phyloP scores from a whole-genome alignment of 2,113 vertebrate species.

The Mystacornis crossleyi region DNA sequence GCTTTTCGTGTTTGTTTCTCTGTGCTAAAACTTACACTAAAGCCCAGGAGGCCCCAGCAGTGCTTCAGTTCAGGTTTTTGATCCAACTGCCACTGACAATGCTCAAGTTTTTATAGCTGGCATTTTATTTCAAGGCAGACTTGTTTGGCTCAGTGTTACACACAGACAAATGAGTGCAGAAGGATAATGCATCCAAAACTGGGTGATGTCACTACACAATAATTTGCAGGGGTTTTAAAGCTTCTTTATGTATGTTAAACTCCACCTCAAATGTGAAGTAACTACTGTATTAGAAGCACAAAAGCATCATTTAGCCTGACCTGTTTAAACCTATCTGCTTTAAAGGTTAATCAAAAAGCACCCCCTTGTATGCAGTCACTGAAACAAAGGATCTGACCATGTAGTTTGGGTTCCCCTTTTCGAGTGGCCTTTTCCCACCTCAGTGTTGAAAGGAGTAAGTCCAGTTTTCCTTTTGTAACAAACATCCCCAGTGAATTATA shows the following conservation, averaged over 20 bases:
- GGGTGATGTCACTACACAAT: neutral
- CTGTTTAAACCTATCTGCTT: neutral
- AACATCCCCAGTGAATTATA: fast-evolving
- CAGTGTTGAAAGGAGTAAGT: neutral
- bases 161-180: neutral
- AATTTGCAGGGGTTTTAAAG: neutral
- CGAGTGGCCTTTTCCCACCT: neutral
- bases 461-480: neutral
- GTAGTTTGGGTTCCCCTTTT: neutral
- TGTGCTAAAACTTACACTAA: neutral
- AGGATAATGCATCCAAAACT: neutral
- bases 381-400: neutral
- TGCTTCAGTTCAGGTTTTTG: neutral
- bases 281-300: neutral
- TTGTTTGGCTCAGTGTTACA: neutral
- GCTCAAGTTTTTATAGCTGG: neutral
- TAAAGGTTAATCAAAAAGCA: neutral
- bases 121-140: neutral
- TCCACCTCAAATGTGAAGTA: neutral
- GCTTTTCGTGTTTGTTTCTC: neutral
- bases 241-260: neutral
- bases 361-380: neutral
- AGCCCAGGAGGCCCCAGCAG: neutral
- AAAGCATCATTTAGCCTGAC: neutral
- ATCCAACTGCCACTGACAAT: neutral